These are phyloP conservation scores for Muschampia plurimacula DNA, from an alignment of 2,888 invertebrate species.

Conservation along the genomic window DNA sequence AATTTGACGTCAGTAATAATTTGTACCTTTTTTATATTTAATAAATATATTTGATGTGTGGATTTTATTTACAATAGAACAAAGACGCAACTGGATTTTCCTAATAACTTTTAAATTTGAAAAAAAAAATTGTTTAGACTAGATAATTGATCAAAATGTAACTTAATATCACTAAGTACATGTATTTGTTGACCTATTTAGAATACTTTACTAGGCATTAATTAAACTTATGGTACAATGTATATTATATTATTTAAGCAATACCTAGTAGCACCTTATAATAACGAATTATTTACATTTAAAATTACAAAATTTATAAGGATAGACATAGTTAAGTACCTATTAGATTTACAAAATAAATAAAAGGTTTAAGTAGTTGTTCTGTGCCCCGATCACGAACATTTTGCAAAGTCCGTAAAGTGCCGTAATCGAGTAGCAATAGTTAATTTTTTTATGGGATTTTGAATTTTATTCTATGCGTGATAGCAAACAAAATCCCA, in stretches of 20 bases:
- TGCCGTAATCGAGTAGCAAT: too few species aligned
- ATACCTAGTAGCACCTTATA: not conserved
- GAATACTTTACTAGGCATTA: not conserved
- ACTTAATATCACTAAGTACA: slow-evolving; percentile 14
- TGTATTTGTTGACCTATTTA: slow-evolving; percentile 7
- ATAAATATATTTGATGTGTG: slow-evolving; percentile 10
- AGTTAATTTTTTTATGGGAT: too few species aligned
- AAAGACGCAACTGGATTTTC: not conserved
- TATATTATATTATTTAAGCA: not conserved
- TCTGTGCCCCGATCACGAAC: too few species aligned
- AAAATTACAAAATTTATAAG: not conserved
- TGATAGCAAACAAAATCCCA: too few species aligned
- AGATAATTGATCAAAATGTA: not conserved
- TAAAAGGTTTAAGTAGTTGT: too few species aligned
- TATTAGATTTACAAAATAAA: too few species aligned
- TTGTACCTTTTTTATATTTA: not conserved
- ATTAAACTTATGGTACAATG: not conserved
- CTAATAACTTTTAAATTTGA: not conserved
- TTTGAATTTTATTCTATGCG: too few species aligned
- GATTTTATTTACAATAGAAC: slow-evolving; percentile 11
- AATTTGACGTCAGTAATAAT: not conserved
- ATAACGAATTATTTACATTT: not conserved
- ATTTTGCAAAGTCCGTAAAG: too few species aligned
- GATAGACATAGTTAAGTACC: too few species aligned
- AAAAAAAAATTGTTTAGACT: not conserved